phyloP scores from a whole-genome alignment of 1,140 invertebrate species.

The Ladona fulva region DNA sequence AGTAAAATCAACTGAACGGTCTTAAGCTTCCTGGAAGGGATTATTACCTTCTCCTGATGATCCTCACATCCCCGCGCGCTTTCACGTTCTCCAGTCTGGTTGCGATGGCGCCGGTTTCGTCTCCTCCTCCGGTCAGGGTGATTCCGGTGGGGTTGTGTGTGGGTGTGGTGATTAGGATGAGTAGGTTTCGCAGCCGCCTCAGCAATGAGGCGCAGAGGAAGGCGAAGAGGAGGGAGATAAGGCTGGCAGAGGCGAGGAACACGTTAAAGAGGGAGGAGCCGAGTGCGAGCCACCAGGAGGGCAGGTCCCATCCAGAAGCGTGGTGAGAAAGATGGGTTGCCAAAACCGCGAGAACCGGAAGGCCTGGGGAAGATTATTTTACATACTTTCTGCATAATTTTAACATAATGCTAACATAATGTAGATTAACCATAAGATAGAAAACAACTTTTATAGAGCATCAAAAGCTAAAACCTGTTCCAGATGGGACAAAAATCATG shows the following conservation, averaged over 20 bases:
- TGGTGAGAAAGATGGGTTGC: slow-evolving; percentile 46
- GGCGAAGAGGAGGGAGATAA: slow-evolving; percentile 43
- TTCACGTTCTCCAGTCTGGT: neutral
- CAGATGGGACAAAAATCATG: too few species aligned
- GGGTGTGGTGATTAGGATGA: neutral
- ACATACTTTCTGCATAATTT: slow-evolving; percentile 17
- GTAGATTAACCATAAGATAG: too few species aligned
- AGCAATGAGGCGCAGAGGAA: slow-evolving; percentile 43
- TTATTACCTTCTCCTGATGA: neutral
- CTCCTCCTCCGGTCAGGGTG: neutral
- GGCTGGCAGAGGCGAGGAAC: slow-evolving; percentile 42
- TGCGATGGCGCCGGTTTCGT: neutral
- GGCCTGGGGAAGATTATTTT: too few species aligned
- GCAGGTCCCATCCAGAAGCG: slow-evolving; percentile 40
- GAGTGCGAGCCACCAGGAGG: slow-evolving; percentile 48
- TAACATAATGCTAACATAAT: too few species aligned
- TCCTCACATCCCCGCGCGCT: neutral
- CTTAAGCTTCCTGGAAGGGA: too few species aligned
- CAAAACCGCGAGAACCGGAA: slow-evolving; percentile 45
- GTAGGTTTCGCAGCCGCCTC: slow-evolving; percentile 39
- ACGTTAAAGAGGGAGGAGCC: slow-evolving; percentile 46
- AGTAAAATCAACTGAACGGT: too few species aligned
- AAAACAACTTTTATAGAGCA: too few species aligned
- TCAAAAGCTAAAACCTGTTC: too few species aligned
- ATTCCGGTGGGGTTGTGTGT: neutral